Evolutionary conservation across 2,113 vertebrate species (phyloP).

Genomic region (Orientallactaga bullata): DNA sequence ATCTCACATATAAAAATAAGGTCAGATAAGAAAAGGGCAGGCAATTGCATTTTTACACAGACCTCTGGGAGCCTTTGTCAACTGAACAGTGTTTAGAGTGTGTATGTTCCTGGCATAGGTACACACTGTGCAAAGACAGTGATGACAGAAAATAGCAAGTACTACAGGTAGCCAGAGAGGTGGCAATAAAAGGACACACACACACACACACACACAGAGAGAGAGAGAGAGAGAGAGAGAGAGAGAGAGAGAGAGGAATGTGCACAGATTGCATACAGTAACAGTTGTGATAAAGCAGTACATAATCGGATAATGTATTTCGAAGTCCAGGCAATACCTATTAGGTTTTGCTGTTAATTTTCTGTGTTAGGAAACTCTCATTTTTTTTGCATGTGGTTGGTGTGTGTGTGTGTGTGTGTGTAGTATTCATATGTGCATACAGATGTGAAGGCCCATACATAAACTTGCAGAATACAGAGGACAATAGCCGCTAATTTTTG

Average conservation of each 20-base stretch:
- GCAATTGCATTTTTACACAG: neutral
- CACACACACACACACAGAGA: neutral
- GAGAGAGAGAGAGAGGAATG: neutral
- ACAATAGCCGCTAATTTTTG: too few species aligned
- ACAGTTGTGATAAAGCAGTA: neutral
- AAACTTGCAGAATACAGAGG: too few species aligned
- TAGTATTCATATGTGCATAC: too few species aligned
- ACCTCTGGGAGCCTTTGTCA: neutral
- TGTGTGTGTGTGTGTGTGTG: too few species aligned
- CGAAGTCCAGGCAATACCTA: neutral
- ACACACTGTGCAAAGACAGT: conserved; percentile 50
- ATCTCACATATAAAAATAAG: neutral
- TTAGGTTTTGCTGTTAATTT: neutral
- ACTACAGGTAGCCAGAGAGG: conserved; percentile 52
- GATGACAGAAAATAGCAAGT: conserved; percentile 70
- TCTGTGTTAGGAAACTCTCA: conserved; percentile 4
- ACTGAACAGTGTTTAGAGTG: neutral
- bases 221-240: too few species aligned
- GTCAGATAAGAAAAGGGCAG: neutral
- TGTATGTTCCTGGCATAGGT: conserved; percentile 1
- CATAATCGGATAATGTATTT: neutral
- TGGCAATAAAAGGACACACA: conserved; percentile 21
- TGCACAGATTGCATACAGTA: neutral
- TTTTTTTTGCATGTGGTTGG: too few species aligned
- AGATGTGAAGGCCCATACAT: too few species aligned